Conservation (phyloP, 2,888 invertebrate genomes). For the Hemicrepidius hirtus region DNA sequence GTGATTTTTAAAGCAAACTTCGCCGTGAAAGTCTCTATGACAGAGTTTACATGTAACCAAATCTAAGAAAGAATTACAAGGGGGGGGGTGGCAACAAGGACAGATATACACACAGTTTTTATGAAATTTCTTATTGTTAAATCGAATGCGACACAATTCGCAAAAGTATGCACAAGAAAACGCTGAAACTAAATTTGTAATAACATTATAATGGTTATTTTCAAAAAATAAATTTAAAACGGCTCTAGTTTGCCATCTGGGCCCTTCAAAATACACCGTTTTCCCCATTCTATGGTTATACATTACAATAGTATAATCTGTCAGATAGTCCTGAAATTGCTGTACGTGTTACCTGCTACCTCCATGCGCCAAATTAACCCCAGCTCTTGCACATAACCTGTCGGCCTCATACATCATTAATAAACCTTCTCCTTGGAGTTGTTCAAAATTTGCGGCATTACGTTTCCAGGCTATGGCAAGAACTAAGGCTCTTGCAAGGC, state of each 20-base stretch:
- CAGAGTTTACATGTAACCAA: conserved; percentile 31
- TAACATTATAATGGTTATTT: background rate
- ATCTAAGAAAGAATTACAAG: conserved; percentile 12
- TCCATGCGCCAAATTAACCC: background rate
- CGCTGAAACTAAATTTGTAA: background rate
- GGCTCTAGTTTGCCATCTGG: too few species aligned
- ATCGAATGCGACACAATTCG: background rate
- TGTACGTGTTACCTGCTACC: background rate
- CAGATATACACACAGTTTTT: conserved; percentile 39
- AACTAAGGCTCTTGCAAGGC: background rate
- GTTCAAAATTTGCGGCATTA: background rate
- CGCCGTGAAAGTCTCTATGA: conserved; percentile 30
- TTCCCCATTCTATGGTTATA: background rate
- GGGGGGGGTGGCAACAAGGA: conserved; percentile 36
- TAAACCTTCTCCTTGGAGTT: background rate
- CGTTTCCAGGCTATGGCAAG: background rate
- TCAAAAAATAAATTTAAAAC: conserved; percentile 2
- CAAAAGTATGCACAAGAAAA: background rate
- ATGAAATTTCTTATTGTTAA: conserved; percentile 7
- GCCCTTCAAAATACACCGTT: background rate
- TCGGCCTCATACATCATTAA: background rate
- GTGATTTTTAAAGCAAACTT: conserved; percentile 35
- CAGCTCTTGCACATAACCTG: background rate
- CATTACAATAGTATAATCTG: background rate
- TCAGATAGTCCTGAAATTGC: conserved; percentile 2